phyloP scores from a whole-genome alignment of 2,888 invertebrate genomes.

The Cephus nigrinus region DNA sequence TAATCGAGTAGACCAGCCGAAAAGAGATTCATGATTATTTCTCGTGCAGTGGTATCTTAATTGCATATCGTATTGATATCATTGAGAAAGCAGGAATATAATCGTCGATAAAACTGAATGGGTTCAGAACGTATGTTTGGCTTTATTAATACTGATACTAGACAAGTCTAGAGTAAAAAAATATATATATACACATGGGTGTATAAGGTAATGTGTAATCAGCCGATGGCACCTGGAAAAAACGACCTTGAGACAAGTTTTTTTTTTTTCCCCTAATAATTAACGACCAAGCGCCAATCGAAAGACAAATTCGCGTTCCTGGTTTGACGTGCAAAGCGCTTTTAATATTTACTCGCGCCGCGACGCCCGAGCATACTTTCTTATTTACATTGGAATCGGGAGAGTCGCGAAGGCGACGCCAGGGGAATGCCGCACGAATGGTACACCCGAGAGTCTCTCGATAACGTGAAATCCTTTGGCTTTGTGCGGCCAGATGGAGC shows the following conservation, averaged over 20 bases:
- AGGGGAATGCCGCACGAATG: background rate
- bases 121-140: background rate
- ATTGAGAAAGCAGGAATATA: background rate
- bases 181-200: background rate
- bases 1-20: background rate
- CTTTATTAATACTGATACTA: background rate
- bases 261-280: background rate
- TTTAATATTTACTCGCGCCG: background rate
- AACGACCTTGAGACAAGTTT: background rate
- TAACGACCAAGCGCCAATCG: slow-evolving; percentile 11
- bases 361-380: background rate
- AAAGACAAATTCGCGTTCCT: slow-evolving; percentile 3
- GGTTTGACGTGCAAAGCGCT: background rate
- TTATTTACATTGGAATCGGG: background rate
- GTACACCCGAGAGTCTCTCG: background rate
- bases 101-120: background rate
- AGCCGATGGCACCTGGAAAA: background rate
- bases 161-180: background rate
- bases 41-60: background rate
- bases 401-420: background rate
- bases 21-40: background rate
- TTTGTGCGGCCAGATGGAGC: background rate
- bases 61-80: background rate
- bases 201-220: background rate
- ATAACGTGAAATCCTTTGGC: background rate